Conservation (phyloP, 2,113 vertebrate genomes). For the Callopanchax toddi region DNA sequence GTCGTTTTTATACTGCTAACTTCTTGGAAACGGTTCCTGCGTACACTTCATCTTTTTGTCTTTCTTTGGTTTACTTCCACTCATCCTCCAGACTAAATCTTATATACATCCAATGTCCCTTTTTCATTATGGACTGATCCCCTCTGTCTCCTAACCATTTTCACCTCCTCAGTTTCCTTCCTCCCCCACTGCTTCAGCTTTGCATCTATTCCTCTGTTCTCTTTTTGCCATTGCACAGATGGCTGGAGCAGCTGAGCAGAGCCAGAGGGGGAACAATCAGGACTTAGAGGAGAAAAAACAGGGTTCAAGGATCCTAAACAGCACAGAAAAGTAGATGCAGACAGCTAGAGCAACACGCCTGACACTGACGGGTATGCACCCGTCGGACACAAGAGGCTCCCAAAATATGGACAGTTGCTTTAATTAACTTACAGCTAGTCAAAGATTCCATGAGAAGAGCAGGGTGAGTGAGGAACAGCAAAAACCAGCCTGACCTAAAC, state of each 20-base stretch:
- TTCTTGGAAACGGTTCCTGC: conserved; percentile 49
- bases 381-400: conserved; percentile 3
- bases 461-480: neutral
- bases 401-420: conserved; percentile 20
- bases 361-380: conserved; percentile 23
- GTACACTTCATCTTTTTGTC: conserved; percentile 29
- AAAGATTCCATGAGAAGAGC: conserved; percentile 9
- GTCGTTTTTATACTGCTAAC: conserved; percentile 45
- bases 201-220: conserved; percentile 68
- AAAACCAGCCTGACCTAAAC: too few species aligned
- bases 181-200: conserved; percentile 33
- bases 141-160: conserved; percentile 27
- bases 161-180: conserved; percentile 24
- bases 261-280: conserved; percentile 57
- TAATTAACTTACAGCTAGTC: conserved; percentile 23
- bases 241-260: conserved; percentile 79
- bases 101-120: conserved; percentile 33
- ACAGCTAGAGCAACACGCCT: conserved; percentile 36
- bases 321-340: conserved; percentile 30
- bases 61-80: conserved; percentile 29
- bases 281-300: conserved; percentile 20
- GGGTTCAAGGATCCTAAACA: conserved; percentile 29
- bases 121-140: conserved; percentile 43
- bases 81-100: conserved; percentile 34
- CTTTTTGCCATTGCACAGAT: conserved; percentile 80